phyloP scores from a whole-genome alignment of 92 coral and sea anemone genomes.

The Desmophyllum pertusum region DNA sequence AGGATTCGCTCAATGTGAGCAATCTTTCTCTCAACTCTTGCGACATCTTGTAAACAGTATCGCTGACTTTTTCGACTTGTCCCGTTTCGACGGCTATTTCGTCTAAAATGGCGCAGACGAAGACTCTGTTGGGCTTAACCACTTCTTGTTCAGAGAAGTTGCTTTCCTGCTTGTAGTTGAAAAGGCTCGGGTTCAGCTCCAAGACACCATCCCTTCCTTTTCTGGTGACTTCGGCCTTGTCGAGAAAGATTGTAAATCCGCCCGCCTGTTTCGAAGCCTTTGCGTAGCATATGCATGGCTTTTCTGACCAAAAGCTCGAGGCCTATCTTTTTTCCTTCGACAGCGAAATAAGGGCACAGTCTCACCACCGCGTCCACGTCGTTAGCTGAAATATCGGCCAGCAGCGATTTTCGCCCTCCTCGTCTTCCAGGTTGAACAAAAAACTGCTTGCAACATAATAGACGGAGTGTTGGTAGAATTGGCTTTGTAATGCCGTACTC shows the following conservation, averaged over 20 bases:
- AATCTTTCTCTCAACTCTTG: no score
- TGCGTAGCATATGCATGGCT: not conserved
- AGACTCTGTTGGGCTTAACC: not conserved
- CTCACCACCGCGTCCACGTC: not conserved
- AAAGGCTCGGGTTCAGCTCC: not conserved
- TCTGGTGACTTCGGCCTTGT: not conserved
- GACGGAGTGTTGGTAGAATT: not conserved
- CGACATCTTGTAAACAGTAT: no score
- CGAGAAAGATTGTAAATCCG: not conserved
- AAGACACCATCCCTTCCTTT: not conserved
- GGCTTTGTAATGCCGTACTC: not conserved
- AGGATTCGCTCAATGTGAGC: no score
- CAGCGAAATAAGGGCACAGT: not conserved
- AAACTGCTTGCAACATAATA: not conserved
- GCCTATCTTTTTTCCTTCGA: not conserved
- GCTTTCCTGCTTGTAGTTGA: not conserved
- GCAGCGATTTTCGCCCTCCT: not conserved
- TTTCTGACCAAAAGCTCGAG: not conserved
- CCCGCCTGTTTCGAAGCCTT: not conserved
- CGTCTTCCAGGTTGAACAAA: not conserved
- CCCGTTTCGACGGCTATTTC: not conserved
- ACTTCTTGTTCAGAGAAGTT: not conserved
- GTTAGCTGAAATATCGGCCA: not conserved
- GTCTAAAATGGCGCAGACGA: not conserved
- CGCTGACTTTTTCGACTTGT: not conserved